phyloP scores from a whole-genome alignment of 92 coral and sea anemone genomes.

The Paramuricea clavata region DNA sequence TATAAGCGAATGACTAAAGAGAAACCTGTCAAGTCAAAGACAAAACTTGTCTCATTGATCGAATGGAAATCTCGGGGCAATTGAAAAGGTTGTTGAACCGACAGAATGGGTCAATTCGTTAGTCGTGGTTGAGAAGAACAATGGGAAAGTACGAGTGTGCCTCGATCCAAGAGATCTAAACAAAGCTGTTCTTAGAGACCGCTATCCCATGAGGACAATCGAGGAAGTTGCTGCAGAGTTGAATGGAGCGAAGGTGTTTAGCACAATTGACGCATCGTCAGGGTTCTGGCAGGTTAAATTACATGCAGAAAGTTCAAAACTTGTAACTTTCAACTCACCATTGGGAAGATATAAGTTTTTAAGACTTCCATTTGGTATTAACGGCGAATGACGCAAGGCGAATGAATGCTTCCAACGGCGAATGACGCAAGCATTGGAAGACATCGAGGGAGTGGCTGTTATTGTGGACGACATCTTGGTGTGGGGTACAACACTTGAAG shows the following conservation, averaged over 20 bases:
- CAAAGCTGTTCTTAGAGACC: constrained; percentile 44
- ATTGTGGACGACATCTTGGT: too few species aligned
- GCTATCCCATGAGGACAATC: background rate
- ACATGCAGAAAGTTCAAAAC: background rate
- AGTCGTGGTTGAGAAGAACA: constrained; percentile 60
- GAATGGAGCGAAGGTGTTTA: background rate
- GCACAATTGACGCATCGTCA: background rate
- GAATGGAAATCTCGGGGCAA: constrained; percentile 27
- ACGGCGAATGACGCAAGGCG: too few species aligned
- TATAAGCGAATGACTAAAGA: background rate
- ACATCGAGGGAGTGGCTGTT: too few species aligned
- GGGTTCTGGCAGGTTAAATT: background rate
- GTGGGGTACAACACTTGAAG: too few species aligned
- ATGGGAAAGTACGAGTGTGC: constrained; percentile 61
- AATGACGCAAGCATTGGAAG: too few species aligned
- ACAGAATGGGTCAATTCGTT: constrained; percentile 73
- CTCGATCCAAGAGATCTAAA: constrained; percentile 68
- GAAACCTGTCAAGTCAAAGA: constrained; percentile 22
- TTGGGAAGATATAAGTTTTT: background rate
- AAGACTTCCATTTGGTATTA: background rate
- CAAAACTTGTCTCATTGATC: constrained; percentile 30
- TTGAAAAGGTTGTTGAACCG: constrained; percentile 39
- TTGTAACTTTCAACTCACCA: background rate
- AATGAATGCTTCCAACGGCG: too few species aligned
- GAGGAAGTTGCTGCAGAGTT: background rate